Evolutionary conservation across 1,140 invertebrate genomes (phyloP).

Genomic region (Drosophila dunni): DNA sequence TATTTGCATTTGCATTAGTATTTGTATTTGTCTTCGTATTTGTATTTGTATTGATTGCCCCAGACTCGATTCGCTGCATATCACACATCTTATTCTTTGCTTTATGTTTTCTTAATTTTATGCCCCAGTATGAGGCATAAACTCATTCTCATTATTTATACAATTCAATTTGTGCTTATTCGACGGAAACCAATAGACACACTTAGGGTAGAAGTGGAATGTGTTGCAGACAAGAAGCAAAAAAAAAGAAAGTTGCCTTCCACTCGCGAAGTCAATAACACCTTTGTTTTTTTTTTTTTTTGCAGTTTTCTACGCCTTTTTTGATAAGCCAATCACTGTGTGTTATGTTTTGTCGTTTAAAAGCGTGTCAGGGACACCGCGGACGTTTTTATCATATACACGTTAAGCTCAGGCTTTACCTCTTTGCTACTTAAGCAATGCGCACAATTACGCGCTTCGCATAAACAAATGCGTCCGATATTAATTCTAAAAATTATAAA

Average conservation of each 20-base stretch:
- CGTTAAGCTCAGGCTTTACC: constrained; percentile 19
- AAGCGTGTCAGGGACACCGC: background rate
- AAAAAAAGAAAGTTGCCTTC: constrained; percentile 68
- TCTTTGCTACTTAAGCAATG: constrained; percentile 49
- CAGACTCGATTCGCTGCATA: constrained; percentile 52
- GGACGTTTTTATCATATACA: background rate
- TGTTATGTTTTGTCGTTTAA: constrained; percentile 33
- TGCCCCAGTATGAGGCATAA: constrained; percentile 40
- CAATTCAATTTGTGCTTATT: constrained; percentile 47
- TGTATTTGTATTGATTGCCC: constrained; percentile 71
- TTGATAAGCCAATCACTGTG: constrained; percentile 60
- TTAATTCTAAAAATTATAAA: constrained; percentile 44
- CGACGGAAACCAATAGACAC: constrained; percentile 38
- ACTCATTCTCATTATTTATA: constrained; percentile 48
- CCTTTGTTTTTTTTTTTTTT: constrained; percentile 55
- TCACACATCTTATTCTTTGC: constrained; percentile 28
- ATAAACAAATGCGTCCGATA: constrained; percentile 55
- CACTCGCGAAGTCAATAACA: constrained; percentile 62
- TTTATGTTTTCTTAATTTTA: constrained; percentile 31
- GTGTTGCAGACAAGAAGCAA: constrained; percentile 40
- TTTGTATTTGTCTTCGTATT: constrained; percentile 28
- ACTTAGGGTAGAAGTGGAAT: constrained; percentile 30
- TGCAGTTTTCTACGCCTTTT: constrained; percentile 72
- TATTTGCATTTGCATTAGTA: constrained; percentile 54
- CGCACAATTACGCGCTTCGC: constrained; percentile 38